Conservation (phyloP, 2,888 invertebrate genomes). For the Adelognathus sp. region DNA sequence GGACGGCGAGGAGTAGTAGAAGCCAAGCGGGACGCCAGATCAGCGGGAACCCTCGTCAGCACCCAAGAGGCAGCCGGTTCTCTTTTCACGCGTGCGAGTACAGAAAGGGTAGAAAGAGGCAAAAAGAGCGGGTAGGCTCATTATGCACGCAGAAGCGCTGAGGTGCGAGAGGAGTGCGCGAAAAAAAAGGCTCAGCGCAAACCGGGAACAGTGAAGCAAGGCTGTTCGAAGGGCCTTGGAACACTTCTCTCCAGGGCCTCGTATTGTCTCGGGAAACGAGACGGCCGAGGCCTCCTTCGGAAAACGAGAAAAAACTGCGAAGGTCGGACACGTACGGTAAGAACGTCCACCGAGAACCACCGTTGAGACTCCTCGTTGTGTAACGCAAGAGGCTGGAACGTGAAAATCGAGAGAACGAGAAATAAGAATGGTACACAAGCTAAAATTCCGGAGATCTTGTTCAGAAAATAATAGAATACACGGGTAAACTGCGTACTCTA, state of each 20-base stretch:
- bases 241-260: constrained; percentile 67
- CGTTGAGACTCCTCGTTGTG: constrained; percentile 11
- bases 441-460: neutral
- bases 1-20: constrained; percentile 14
- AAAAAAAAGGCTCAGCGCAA: neutral
- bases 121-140: constrained; percentile 3
- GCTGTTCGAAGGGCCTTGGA: constrained; percentile 49
- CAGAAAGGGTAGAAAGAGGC: neutral
- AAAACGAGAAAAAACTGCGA: constrained; percentile 39
- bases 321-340: constrained; percentile 48
- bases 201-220: neutral
- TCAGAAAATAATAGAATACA: constrained; percentile 18
- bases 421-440: neutral
- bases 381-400: constrained; percentile 5
- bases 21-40: constrained; percentile 22
- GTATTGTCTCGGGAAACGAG: constrained; percentile 65
- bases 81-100: neutral
- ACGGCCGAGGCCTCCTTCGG: neutral
- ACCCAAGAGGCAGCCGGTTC: constrained; percentile 8
- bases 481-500: neutral
- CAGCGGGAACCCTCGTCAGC: constrained; percentile 45
- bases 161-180: neutral
- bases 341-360: constrained; percentile 16
- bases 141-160: constrained; percentile 5
- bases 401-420: neutral